phyloP scores from a whole-genome alignment of 1,140 invertebrate species.

The Adelges cooleyi region DNA sequence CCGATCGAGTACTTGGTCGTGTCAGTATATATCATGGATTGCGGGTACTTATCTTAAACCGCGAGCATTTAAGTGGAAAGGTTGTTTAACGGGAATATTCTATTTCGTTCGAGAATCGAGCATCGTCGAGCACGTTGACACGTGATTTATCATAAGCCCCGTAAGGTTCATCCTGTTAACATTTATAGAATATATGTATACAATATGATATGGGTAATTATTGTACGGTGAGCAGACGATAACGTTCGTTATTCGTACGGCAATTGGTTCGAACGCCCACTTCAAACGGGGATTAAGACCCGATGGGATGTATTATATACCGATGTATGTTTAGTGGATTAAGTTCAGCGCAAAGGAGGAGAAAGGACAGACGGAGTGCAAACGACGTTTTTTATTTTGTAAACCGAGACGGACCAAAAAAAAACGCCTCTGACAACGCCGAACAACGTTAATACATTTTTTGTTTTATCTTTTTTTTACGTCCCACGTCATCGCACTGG shows the following conservation, averaged over 20 bases:
- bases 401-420: background rate
- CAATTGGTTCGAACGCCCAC: background rate
- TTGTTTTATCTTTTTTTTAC: background rate
- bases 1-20: too few relatives aligned
- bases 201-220: background rate
- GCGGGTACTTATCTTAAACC: too few relatives aligned
- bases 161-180: too few relatives aligned
- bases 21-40: too few relatives aligned
- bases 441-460: slow-evolving; percentile 1
- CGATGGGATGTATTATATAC: too few relatives aligned
- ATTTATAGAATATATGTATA: too few relatives aligned
- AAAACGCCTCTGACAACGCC: slow-evolving; percentile 14
- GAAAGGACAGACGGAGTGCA: background rate
- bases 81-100: too few relatives aligned
- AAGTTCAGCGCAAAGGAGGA: slow-evolving; percentile 1
- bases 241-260: background rate
- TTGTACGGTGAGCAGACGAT: too few relatives aligned
- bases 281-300: slow-evolving; percentile 1
- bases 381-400: background rate
- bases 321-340: background rate
- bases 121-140: too few relatives aligned
- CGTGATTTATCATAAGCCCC: too few relatives aligned
- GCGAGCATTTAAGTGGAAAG: too few relatives aligned
- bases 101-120: too few relatives aligned
- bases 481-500: background rate